These are phyloP conservation scores for Diaphora mendica DNA, from an alignment of 2,888 invertebrate species.

Conservation along the genomic window DNA sequence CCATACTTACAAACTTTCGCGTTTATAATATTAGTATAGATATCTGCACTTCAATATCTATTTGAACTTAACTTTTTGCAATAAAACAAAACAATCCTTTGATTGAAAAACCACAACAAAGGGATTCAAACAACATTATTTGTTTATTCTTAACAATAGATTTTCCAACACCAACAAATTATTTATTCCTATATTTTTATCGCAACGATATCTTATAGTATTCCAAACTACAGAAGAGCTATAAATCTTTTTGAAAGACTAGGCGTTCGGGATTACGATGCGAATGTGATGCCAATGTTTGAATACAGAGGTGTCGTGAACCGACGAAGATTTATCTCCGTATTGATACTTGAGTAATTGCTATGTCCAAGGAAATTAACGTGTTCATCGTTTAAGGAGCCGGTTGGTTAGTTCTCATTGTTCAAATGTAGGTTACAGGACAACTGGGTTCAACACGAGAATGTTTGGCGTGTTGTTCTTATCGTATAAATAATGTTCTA, in stretches of 20 bases:
- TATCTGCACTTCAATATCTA: background rate
- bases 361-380: conserved; percentile 40
- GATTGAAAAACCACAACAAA: background rate
- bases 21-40: too few relatives aligned
- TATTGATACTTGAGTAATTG: conserved; percentile 54
- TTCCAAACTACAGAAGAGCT: conserved; percentile 40
- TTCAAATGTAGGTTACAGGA: conserved; percentile 38
- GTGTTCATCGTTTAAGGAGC: conserved; percentile 42
- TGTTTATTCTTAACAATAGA: background rate
- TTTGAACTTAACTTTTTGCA: background rate
- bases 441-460: conserved; percentile 17
- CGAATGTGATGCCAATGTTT: conserved; percentile 56
- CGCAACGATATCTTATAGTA: conserved; percentile 30
- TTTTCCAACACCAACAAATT: background rate
- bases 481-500: conserved; percentile 15
- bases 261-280: conserved; percentile 48
- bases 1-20: too few relatives aligned
- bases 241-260: conserved; percentile 51
- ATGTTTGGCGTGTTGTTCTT: conserved; percentile 13
- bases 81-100: too few relatives aligned
- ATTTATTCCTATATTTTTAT: conserved; percentile 25
- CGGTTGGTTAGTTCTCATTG: conserved; percentile 38
- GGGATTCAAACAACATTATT: background rate
- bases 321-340: conserved; percentile 54
- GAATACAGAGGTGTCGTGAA: conserved; percentile 49